A percentile compares a stretch with the other conserved stretches of the same genome.
Evolutionary conservation across 2,113 vertebrate genomes (phyloP).

Genomic region (Salvator merianae): DNA sequence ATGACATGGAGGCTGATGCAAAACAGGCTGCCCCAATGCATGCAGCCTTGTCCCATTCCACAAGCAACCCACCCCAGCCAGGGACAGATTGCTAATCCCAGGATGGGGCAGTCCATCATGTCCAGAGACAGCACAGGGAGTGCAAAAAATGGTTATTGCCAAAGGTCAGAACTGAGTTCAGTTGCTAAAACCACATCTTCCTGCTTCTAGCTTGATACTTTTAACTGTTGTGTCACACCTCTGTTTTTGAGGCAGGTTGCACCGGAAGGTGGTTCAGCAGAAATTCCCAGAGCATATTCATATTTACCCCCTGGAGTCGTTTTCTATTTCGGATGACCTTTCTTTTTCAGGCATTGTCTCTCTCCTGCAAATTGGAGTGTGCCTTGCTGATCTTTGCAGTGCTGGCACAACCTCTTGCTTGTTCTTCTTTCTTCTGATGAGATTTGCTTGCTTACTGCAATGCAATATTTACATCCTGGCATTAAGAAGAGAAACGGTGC

Average conservation of each 20-base stretch:
- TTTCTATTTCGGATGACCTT: neutral
- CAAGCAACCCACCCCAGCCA: no score
- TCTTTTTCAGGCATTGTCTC: neutral
- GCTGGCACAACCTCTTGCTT: slow-evolving; percentile 7
- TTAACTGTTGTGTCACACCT: neutral
- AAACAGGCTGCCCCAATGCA: no score
- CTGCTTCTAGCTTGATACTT: no score
- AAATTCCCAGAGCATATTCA: neutral
- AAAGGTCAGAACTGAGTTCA: no score
- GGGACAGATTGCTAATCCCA: no score
- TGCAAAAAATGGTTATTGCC: no score
- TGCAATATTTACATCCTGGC: slow-evolving; percentile 71
- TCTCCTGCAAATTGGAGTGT: neutral
- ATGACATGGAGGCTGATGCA: no score
- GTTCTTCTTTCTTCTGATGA: slow-evolving; percentile 63
- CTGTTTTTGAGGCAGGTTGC: neutral
- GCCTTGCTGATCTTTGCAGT: neutral
- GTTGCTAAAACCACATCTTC: no score
- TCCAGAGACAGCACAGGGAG: no score
- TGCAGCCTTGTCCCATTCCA: no score
- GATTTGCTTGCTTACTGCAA: slow-evolving; percentile 46
- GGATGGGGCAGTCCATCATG: no score
- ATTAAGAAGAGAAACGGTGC: slow-evolving; percentile 59
- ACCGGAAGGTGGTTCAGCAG: neutral
- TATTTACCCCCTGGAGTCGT: neutral